Percentiles rank a stretch among this genome's conserved stretches.
These are phyloP conservation scores for Cuniculus paca DNA, from an alignment of 2,797 vertebrate species.

Conservation along the genomic window DNA sequence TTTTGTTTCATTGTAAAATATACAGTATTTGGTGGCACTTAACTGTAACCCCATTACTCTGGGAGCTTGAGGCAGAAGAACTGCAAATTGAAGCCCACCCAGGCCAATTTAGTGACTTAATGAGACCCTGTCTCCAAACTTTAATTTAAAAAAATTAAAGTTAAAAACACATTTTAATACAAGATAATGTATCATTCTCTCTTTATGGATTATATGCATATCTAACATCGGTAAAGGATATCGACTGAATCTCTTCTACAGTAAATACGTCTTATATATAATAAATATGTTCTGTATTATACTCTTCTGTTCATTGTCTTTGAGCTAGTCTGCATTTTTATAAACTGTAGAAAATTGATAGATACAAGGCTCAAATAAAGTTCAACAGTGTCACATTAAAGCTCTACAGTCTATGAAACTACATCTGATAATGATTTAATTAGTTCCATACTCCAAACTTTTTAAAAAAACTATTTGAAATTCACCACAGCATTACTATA, in stretches of 20 bases:
- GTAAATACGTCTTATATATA: too few relatives aligned
- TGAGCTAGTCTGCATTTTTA: constrained; percentile 15
- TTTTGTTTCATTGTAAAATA: constrained; percentile 48
- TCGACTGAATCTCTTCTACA: background rate
- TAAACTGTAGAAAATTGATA: constrained; percentile 40
- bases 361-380: constrained; percentile 35
- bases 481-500: constrained; percentile 54
- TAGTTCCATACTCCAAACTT: constrained; percentile 1
- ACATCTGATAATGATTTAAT: constrained; percentile 27
- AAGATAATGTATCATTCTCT: constrained; percentile 27
- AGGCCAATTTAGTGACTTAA: background rate
- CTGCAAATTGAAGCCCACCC: background rate
- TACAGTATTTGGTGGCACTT: background rate
- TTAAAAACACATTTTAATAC: background rate
- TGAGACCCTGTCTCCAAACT: background rate
- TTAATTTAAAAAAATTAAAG: background rate
- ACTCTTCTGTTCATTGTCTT: background rate
- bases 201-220: background rate
- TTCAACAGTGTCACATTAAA: background rate
- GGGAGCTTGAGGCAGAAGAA: background rate
- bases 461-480: constrained; percentile 61
- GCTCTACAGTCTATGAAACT: constrained; percentile 46
- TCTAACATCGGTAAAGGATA: background rate
- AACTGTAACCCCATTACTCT: background rate
- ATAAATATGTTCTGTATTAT: background rate